Percentiles rank a stretch among this genome's conserved stretches.
Evolutionary conservation across 1,140 invertebrate genomes (phyloP).

Genomic region (Drosophila biarmipes): DNA sequence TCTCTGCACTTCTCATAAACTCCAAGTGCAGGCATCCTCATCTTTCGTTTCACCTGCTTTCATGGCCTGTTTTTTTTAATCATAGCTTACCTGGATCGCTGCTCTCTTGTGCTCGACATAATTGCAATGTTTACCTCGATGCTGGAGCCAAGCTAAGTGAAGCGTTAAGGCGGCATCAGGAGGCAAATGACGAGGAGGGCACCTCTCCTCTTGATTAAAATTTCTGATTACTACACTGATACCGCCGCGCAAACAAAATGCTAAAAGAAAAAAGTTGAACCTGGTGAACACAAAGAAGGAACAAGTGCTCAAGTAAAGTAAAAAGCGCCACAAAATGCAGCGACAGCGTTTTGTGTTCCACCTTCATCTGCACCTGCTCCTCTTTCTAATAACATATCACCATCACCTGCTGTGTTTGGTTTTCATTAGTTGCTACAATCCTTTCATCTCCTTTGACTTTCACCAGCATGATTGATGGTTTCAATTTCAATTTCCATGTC

Average conservation of each 20-base stretch:
- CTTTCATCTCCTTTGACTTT: slow-evolving; percentile 36
- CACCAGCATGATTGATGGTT: slow-evolving; percentile 77
- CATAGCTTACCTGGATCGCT: slow-evolving; percentile 67
- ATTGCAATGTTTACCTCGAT: slow-evolving; percentile 77
- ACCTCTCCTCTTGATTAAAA: slow-evolving; percentile 76
- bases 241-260: slow-evolving; percentile 49
- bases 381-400: slow-evolving; percentile 72
- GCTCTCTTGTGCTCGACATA: slow-evolving; percentile 68
- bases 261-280: slow-evolving; percentile 44
- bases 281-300: slow-evolving; percentile 18
- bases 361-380: slow-evolving; percentile 33
- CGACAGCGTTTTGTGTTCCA: slow-evolving; percentile 68
- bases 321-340: slow-evolving; percentile 74
- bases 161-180: slow-evolving; percentile 70
- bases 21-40: not conserved
- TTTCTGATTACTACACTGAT: slow-evolving; percentile 82
- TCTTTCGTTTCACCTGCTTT: not conserved
- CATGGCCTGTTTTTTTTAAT: slow-evolving; percentile 57
- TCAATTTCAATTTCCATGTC: slow-evolving; percentile 82
- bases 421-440: slow-evolving; percentile 74
- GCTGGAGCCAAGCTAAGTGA: slow-evolving; percentile 65
- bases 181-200: slow-evolving; percentile 35
- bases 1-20: slow-evolving; percentile 15
- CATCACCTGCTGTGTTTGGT: slow-evolving; percentile 74
- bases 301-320: slow-evolving; percentile 53